A percentile compares a stretch with the other conserved stretches of the same genome.
Evolutionary conservation across 2,113 vertebrate genomes (phyloP).

Genomic region (Actenoides lindsayi): DNA sequence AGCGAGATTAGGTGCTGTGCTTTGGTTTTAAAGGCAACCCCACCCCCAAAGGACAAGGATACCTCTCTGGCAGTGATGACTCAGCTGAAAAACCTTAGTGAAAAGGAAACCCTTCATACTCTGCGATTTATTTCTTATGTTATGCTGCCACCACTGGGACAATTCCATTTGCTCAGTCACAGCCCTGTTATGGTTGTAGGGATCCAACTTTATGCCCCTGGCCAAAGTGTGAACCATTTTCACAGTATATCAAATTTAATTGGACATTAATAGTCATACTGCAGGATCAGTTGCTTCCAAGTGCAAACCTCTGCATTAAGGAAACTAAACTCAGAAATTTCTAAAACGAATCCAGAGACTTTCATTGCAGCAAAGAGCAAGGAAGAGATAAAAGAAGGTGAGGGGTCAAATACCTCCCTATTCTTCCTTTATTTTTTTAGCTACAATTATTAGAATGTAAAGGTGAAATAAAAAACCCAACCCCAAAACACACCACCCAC

Average conservation of each 20-base stretch:
- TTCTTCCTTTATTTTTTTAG: not conserved
- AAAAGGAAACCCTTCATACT: not conserved
- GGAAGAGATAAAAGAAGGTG: not conserved
- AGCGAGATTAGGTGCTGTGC: not conserved
- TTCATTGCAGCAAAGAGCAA: not conserved
- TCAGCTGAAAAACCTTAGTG: not conserved
- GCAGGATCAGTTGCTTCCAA: not conserved
- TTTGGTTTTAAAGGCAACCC: not conserved
- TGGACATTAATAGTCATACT: not conserved
- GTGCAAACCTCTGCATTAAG: not conserved
- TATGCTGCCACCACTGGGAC: conserved; percentile 75
- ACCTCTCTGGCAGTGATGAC: not conserved
- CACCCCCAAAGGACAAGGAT: not conserved
- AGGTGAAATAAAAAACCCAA: not conserved
- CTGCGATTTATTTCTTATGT: conserved; percentile 27
- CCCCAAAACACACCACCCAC: too few relatives aligned
- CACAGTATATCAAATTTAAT: not conserved
- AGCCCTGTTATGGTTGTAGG: not conserved
- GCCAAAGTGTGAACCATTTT: not conserved
- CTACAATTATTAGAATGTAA: not conserved
- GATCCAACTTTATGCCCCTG: not conserved
- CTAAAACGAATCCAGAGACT: not conserved
- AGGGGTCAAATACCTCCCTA: not conserved
- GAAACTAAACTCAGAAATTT: not conserved
- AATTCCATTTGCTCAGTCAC: conserved; percentile 8